Conservation (phyloP, 2,888 invertebrate species). For the Drosophila pseudotalamancana region DNA sequence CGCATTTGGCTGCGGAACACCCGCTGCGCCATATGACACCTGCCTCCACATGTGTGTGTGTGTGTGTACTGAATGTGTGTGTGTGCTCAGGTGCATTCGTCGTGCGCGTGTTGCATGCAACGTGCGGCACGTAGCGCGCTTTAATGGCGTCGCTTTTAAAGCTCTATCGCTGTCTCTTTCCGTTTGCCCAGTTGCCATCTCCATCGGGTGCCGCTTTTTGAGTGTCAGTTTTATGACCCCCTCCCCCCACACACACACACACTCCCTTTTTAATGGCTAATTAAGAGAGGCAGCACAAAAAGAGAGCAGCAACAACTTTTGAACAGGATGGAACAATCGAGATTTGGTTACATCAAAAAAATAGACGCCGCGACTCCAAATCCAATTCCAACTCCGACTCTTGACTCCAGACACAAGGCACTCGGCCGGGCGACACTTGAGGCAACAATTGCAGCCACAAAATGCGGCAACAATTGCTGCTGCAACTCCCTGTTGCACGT, state of each 20-base stretch:
- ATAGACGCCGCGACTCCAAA: conserved; percentile 21
- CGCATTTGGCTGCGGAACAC: conserved; percentile 61
- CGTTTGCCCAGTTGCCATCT: background rate
- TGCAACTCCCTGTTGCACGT: conserved; percentile 18
- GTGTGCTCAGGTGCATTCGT: conserved; percentile 67
- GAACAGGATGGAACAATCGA: conserved; percentile 19
- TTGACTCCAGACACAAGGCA: conserved; percentile 43
- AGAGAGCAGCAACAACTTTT: conserved; percentile 24
- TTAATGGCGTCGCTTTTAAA: conserved; percentile 77
- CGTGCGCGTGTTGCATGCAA: conserved; percentile 71
- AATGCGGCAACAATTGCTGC: conserved; percentile 18
- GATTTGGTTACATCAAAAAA: conserved; percentile 49
- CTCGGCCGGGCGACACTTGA: conserved; percentile 45
- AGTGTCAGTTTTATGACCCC: conserved; percentile 69
- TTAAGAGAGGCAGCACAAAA: conserved; percentile 69
- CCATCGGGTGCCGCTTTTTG: conserved; percentile 42
- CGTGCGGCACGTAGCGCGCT: conserved; percentile 50
- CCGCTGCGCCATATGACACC: conserved; percentile 79
- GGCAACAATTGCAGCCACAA: no score
- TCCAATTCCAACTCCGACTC: background rate
- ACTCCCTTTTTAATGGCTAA: conserved; percentile 68
- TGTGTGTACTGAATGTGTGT: conserved; percentile 22
- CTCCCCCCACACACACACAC: no score
- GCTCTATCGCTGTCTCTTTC: conserved; percentile 40
- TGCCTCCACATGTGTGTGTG: conserved; percentile 9